A percentile compares a stretch with the other conserved stretches of the same genome.
Evolutionary conservation across 2,888 invertebrate species (phyloP).

Genomic region (Lithophane semibrunnea): DNA sequence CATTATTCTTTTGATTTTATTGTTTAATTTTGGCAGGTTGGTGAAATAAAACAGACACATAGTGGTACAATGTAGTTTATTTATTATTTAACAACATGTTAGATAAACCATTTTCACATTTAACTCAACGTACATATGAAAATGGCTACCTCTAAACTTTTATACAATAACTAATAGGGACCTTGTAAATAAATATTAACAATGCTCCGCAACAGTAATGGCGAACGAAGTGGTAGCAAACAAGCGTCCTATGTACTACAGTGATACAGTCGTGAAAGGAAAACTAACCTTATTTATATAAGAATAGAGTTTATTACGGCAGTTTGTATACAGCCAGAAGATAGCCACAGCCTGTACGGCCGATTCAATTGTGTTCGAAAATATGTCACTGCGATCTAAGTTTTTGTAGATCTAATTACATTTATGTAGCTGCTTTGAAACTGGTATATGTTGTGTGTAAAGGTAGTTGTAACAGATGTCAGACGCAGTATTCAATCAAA

Average conservation of each 20-base stretch:
- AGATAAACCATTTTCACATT: constrained; percentile 89
- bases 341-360: constrained; percentile 69
- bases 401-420: neutral
- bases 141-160: constrained; percentile 90
- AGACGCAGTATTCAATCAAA: neutral
- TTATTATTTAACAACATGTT: constrained; percentile 92
- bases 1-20: no score
- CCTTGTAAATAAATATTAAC: constrained; percentile 84
- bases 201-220: constrained; percentile 82
- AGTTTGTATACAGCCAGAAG: constrained; percentile 74
- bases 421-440: no score
- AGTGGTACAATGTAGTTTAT: constrained; percentile 93
- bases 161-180: constrained; percentile 89
- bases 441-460: neutral
- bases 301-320: constrained; percentile 67
- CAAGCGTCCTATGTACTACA: constrained; percentile 82
- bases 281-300: constrained; percentile 70
- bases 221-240: constrained; percentile 79
- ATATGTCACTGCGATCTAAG: neutral
- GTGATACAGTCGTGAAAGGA: constrained; percentile 71
- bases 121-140: constrained; percentile 83
- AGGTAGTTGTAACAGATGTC: neutral
- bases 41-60: constrained; percentile 68
- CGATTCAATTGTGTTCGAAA: constrained; percentile 49
- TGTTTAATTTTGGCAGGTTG: neutral